Base-by-base conservation (phyloP, 2,888 invertebrate genomes). In the Lasioglossum vierecki region DNA sequence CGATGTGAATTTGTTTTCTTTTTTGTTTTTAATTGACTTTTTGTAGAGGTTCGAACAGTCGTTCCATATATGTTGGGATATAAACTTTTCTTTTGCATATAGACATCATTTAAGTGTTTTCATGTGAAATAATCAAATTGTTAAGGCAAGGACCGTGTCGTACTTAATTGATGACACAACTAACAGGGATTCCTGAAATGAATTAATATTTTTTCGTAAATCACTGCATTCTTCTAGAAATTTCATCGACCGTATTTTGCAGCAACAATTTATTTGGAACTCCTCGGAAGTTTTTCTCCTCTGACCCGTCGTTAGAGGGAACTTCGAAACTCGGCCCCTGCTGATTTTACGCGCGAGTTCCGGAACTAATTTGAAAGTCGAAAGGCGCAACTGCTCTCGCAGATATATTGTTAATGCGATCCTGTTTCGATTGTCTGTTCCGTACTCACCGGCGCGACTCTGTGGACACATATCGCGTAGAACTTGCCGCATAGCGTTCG, bases 231-330 rank as follows among this genome's bases (percentile, higher is more conserved):
- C 22, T 53, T 53, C 0, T 53, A 22, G 22, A 53, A 53, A 53
- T 22, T 22, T 22, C 22, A 8, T 22, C 22, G 22, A 22, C 22
- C 9, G 53, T 53, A 89, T 86, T 85, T 84, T 80, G 46, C 78
- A 83, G 84, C 90, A 83, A 88, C 86, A 88, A 88, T 87, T 91
- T 90, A 89, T 80, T 86, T 57, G 15, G 66, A 57, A 30, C 6
- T 22, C 68, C 57, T 15, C 71, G 30, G 41, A n/a, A 44, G 78
- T 35, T n/a, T 41, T 68, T 63, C 30, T 35, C 4, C 68, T 11
- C 39, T 4, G 1, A 11, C 4, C 9, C 22, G 4, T 68, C 35
- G 68, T 68, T 68, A 68, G 35, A 4, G 35, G 39, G 4, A 39
- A 68, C 68, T 68, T 39, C 68, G 39, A 22, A 63, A 22, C 68